Percentiles rank a stretch among this genome's conserved stretches.
phyloP scores from a whole-genome alignment of 1,140 invertebrate species.

The Asbolus verrucosus region DNA sequence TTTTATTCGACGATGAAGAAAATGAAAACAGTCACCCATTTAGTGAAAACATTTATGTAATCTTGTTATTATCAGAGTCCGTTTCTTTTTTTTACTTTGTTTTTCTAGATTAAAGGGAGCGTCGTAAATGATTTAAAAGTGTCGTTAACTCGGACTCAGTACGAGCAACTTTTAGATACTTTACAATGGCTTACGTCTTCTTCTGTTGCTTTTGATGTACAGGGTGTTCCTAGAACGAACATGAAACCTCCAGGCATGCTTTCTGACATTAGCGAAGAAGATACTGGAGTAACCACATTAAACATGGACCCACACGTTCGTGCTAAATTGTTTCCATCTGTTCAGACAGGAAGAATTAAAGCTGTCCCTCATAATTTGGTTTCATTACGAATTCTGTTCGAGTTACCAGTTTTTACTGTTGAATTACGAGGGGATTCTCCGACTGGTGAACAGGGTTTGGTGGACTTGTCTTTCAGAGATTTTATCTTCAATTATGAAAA shows the following conservation, averaged over 20 bases:
- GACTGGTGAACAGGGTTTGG: constrained; percentile 75
- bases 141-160: constrained; percentile 86
- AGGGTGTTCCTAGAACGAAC: constrained; percentile 42
- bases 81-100: not conserved
- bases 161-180: constrained; percentile 89
- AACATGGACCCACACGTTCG: constrained; percentile 72
- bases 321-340: constrained; percentile 65
- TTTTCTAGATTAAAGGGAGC: constrained; percentile 77
- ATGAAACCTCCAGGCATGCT: constrained; percentile 50
- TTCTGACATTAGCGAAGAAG: constrained; percentile 65
- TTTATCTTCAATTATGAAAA: constrained; percentile 82
- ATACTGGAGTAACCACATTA: constrained; percentile 68
- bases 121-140: constrained; percentile 88
- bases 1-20: constrained; percentile 57
- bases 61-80: constrained; percentile 1
- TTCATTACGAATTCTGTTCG: constrained; percentile 71
- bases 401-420: constrained; percentile 78
- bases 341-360: constrained; percentile 1
- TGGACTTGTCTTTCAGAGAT: constrained; percentile 86
- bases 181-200: constrained; percentile 65
- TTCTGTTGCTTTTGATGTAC: constrained; percentile 48
- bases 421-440: constrained; percentile 77
- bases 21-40: constrained; percentile 17
- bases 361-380: constrained; percentile 22
- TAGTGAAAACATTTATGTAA: constrained; percentile 36